A percentile compares a stretch with the other conserved stretches of the same genome.
These are phyloP conservation scores for Chymomyza amoena DNA, from an alignment of 2,888 invertebrate genomes.

Conservation along the genomic window DNA sequence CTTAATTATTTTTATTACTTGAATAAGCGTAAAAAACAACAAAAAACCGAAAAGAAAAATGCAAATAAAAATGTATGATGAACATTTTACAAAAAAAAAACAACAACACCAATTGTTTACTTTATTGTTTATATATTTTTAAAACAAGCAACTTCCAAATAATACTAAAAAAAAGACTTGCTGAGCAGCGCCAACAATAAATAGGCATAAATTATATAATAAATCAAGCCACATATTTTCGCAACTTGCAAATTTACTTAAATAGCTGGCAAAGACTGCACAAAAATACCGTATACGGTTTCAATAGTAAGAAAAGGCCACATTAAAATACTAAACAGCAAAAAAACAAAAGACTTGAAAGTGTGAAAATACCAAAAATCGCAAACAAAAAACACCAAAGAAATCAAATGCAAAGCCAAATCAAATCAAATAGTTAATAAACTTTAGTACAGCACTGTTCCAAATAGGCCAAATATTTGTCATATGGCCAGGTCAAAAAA, in stretches of 20 bases:
- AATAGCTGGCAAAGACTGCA: conserved; percentile 24
- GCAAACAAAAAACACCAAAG: conserved; percentile 30
- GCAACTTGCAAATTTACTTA: background rate
- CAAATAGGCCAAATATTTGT: background rate
- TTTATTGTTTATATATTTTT: conserved; percentile 17
- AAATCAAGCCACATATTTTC: conserved; percentile 19
- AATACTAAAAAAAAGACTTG: conserved; percentile 9
- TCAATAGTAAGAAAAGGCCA: conserved; percentile 26
- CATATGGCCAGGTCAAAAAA: background rate
- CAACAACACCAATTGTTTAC: background rate
- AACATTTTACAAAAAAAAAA: conserved; percentile 33
- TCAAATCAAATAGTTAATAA: conserved; percentile 17
- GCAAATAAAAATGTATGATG: conserved; percentile 53
- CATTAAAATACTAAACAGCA: background rate
- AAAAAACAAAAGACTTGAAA: background rate
- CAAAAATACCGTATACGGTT: conserved; percentile 39
- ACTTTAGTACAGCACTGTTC: background rate
- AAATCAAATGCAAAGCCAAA: conserved; percentile 22
- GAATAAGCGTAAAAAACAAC: conserved; percentile 36
- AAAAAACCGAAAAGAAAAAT: conserved; percentile 33
- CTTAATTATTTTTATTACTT: conserved; percentile 57
- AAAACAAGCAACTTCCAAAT: background rate
- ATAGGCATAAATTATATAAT: background rate
- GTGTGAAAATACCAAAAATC: conserved; percentile 5
- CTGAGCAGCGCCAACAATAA: background rate